Percentiles rank a stretch among this genome's conserved stretches.
These are phyloP conservation scores for Cheilosia scutellata DNA, from an alignment of 2,888 invertebrate species.

Conservation along the genomic window DNA sequence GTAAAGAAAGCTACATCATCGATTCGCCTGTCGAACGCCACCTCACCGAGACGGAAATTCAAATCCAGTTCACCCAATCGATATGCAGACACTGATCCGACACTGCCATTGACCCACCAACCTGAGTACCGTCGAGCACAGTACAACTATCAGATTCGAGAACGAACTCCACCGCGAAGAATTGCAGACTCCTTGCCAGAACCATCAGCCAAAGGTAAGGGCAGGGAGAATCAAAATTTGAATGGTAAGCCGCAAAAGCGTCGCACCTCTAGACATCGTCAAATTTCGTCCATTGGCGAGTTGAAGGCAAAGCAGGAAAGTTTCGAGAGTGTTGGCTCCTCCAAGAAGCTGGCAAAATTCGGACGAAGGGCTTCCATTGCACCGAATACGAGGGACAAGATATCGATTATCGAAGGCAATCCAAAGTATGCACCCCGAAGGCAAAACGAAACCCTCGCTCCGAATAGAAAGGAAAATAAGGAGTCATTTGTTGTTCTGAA, in stretches of 20 bases:
- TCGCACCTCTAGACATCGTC: conserved; percentile 78
- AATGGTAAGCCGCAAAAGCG: conserved; percentile 76
- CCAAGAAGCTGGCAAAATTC: conserved; percentile 80
- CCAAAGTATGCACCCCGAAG: conserved; percentile 80
- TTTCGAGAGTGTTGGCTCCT: conserved; percentile 79
- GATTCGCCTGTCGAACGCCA: conserved; percentile 81
- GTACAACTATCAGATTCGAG: conserved; percentile 82
- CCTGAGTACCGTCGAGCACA: conserved; percentile 83
- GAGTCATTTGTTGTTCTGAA: conserved; percentile 83
- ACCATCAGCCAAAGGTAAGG: conserved; percentile 44
- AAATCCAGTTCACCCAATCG: conserved; percentile 77
- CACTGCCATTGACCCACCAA: conserved; percentile 80
- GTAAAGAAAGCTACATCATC: conserved; percentile 82
- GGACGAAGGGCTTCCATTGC: conserved; percentile 82
- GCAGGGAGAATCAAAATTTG: conserved; percentile 54
- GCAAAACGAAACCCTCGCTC: conserved; percentile 31
- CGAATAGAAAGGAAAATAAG: conserved; percentile 75
- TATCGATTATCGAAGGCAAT: conserved; percentile 82
- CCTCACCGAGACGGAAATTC: conserved; percentile 76
- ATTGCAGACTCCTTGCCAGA: conserved; percentile 57
- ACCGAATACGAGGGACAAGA: conserved; percentile 80
- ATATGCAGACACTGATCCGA: conserved; percentile 62
- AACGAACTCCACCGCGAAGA: conserved; percentile 79
- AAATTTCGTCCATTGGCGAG: conserved; percentile 76
- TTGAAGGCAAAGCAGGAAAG: conserved; percentile 76